Evolutionary conservation across 2,888 invertebrate species (phyloP), one percentile per base, ranked within the genome.

Genomic region (Imbricaverruca yamaguchii): DNA sequence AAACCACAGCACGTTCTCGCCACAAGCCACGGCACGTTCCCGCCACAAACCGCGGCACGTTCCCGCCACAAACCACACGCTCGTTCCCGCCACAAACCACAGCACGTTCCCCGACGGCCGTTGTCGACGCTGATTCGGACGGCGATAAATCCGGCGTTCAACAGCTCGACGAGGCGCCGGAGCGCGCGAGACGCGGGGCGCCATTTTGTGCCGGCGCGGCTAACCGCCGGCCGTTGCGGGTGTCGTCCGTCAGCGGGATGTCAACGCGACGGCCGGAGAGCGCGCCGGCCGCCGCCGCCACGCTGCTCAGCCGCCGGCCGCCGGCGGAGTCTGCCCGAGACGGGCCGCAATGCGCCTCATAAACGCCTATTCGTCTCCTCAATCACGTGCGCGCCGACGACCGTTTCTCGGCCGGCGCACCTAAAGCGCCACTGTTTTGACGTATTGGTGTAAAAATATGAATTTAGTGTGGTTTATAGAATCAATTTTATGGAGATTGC

Each of bases 401-500:
- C 53, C 18, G 74, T 21, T 13, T 9, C 74, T 7, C 74, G 53
- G 74, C 18, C 74, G 74, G 74, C 55, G 74, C 74, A 21, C 53
- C 21, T 21, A 74, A 74, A 74, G 74, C 74, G 21, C 55, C 74
- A 74, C 74, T 74, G 74, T 74, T 74, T 74, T 74, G 74, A 74
- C 74, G 74, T 74, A 74, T 74, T 74, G 74, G 74, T 74, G 74
- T 79, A 79, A 79, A 79, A 79, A 79, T 79, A 56, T 57, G 79
- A 79, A 79, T 79, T 79, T 59, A 79, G 79, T 79, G 59, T 79
- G 59, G 79, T 79, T 79, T 79, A 79, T 59, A 56, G 79, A 79
- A 79, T 56, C 79, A 79, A 79, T 79, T 79, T 79, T 79, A 79
- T 79, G 79, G 56, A 79, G 79, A 79, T 79, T 79, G 79, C 74